These are phyloP conservation scores for Jordanella pulchra DNA, from an alignment of 2,797 vertebrate species.

Conservation along the genomic window DNA sequence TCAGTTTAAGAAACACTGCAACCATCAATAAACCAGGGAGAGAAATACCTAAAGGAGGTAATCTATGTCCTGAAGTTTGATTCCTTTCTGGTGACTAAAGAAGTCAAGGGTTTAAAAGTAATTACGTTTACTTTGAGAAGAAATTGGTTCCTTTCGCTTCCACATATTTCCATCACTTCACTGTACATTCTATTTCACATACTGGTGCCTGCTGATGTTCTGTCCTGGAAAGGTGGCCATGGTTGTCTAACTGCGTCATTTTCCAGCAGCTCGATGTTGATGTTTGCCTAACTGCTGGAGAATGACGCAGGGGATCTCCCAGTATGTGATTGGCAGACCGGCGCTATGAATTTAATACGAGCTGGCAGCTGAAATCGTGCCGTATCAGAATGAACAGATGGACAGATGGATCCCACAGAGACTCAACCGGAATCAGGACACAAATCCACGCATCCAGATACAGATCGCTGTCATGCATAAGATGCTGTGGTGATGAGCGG, in stretches of 20 bases:
- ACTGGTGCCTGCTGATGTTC: constrained; percentile 45
- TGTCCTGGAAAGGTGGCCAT: constrained; percentile 28
- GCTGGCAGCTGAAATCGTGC: constrained; percentile 41
- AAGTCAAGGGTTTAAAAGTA: not conserved
- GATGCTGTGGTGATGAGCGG: constrained; percentile 3
- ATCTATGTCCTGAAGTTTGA: not conserved
- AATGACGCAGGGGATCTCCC: constrained; percentile 53
- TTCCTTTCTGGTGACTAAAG: not conserved
- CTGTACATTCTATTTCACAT: constrained; percentile 50
- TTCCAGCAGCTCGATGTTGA: constrained; percentile 51
- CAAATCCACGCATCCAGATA: constrained; percentile 30
- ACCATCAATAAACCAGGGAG: not conserved
- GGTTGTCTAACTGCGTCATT: constrained; percentile 47
- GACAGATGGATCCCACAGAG: constrained; percentile 51
- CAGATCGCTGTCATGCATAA: constrained; percentile 42
- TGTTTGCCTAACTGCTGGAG: constrained; percentile 31
- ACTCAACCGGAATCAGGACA: constrained; percentile 52
- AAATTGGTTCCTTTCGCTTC: not conserved
- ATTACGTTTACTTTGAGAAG: too few species aligned
- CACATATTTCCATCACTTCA: constrained; percentile 15
- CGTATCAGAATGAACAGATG: constrained; percentile 32
- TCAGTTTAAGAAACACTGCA: not conserved
- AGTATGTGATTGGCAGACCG: constrained; percentile 40
- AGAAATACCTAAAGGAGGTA: too few species aligned
- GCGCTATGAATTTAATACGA: constrained; percentile 54